These are phyloP conservation scores for Triops longicaudatus DNA, from an alignment of 1,140 invertebrate genomes.

Conservation along the genomic window DNA sequence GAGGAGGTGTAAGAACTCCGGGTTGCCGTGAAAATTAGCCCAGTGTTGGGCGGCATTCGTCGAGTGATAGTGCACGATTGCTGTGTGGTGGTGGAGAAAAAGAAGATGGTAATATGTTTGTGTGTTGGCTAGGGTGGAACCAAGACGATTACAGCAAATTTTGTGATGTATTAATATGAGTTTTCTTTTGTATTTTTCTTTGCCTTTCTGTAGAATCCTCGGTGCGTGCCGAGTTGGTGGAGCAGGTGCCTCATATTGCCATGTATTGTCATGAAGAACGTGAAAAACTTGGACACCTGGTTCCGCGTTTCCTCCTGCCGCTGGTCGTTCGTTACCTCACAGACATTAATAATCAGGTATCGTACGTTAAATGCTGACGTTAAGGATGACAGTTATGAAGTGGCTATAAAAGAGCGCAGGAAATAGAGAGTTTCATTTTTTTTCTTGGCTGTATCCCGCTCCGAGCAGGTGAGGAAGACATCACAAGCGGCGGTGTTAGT, in stretches of 20 bases:
- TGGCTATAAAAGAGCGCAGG: neutral
- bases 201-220: constrained; percentile 45
- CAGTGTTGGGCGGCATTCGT: neutral
- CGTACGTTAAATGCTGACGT: neutral
- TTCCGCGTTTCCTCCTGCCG: constrained; percentile 48
- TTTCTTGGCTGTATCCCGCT: constrained; percentile 30
- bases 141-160: neutral
- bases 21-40: neutral
- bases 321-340: constrained; percentile 52
- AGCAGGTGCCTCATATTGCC: constrained; percentile 56
- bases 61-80: too few species aligned
- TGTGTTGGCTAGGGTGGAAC: too few species aligned
- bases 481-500: constrained; percentile 51
- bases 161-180: too few species aligned
- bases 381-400: constrained; percentile 13
- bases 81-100: too few species aligned
- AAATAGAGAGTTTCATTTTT: constrained; percentile 20
- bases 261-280: constrained; percentile 49
- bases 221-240: constrained; percentile 52
- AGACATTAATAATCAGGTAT: constrained; percentile 53
- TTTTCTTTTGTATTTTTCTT: constrained; percentile 20
- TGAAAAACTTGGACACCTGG: constrained; percentile 37
- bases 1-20: neutral
- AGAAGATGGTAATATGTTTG: too few species aligned
- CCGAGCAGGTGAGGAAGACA: constrained; percentile 51